Base-by-base conservation (phyloP, 2,888 invertebrate genomes). In the Cactoblastis cactorum region DNA sequence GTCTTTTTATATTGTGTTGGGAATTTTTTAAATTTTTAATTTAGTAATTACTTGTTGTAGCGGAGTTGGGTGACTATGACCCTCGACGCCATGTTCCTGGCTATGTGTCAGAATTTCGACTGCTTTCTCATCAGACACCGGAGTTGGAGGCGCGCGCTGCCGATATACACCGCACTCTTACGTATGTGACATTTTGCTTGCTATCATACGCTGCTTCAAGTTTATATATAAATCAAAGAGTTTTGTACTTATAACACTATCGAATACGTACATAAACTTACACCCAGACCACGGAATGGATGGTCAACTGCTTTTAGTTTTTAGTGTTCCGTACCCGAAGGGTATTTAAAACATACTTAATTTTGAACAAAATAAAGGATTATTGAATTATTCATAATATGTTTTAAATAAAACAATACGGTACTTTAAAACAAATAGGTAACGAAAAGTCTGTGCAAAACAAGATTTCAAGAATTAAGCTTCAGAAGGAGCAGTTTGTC, bases 61-160 rank as follows among this genome's bases (percentile, higher is more conserved):
- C 98, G 72, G 98, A 98, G 90, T 90, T 98, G 55, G 98, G 98
- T 1, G 98, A 98, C 91, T 98, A 95, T 83, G 98, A 98, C 82
- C 93, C 95, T 24, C 91, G 96, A 63, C 91, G 96, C 52, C 97
- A 98, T 80, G 94, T 94, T 28, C 92, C 93, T 18, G 97, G 97
- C 50, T 98, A 98, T 83, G 96, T 98, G 58, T 96, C 97, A 9
- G 98, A 98, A 91, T 98, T 98, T 84, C 93, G 97, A 57, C 94
- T 98, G 77, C 91, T 97, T 65, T 94, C 97, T 45, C 97, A 97
- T 83, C 98, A 98, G 88, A 96, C 97, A 49, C 93, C 95, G 34
- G 97, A 97, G 77, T 88, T 98, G 67, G 98, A 98, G 86, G 91
- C 93, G 50, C 92, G 95, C 65, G 96, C 98, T 61, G 94, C 95